Evolutionary conservation across 2,888 invertebrate genomes (phyloP), one percentile per base, ranked within the genome.

Genomic region (Salticus scenicus): DNA sequence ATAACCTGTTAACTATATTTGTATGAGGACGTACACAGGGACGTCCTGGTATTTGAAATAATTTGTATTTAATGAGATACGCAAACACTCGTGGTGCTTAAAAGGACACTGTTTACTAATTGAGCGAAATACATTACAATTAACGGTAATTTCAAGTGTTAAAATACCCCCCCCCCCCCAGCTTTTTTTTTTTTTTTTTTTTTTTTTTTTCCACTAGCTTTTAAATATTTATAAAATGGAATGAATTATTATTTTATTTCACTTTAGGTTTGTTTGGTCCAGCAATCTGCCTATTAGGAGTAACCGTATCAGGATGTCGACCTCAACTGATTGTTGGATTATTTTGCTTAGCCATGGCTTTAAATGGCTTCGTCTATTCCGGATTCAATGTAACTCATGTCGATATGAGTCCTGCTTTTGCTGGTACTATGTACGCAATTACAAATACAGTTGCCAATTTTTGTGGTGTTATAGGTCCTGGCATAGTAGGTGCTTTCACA

Each of bases 261-360:
- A 30, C 89, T 90, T 42, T 30, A 88, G 88, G 78, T 70, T 79
- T 51, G n/a, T 71, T 89, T 77, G 89, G 89, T 73, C 87, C 89
- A 0, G 94, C 96, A 0, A 90, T 95, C 41, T 95, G 96, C 70
- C 91, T 97, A 87, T 93, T 96, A 77, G 94, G 94, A 7, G 96
- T 96, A 0, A 95, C 96, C 0, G 96, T 95, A 91, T 96, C 96
- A 0, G 96, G 96, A 76, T 97, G 97, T 91, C 84, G 89, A 67
- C 63, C 88, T 12, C 37, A 83, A 0, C 20, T 88, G 0, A 88
- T 89, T 1, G 85, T 89, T 10, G 63, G 83, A 8, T 85, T 89
- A 17, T 87, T 90, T 17, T 86, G 88, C 1, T 47, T 89, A 7
- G 88, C 86, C 1, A 76, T 88, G 75, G 88, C 79, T 0, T 79